These are phyloP conservation scores for Uloborus plumipes DNA, from an alignment of 2,888 invertebrate genomes.

Conservation along the genomic window DNA sequence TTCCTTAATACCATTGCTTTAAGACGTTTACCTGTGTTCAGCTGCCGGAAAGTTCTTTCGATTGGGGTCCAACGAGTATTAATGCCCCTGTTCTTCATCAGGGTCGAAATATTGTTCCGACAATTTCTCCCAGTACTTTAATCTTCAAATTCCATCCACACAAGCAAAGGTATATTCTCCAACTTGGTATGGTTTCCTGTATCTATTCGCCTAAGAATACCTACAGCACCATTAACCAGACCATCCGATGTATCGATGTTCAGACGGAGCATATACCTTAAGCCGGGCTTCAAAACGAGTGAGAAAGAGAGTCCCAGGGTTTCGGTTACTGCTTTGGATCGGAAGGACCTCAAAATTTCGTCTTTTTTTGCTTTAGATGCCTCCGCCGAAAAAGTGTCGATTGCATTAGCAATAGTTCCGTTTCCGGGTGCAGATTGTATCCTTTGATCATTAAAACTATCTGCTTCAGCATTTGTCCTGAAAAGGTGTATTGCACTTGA, in stretches of 20 bases:
- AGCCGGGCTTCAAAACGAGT: constrained; percentile 24
- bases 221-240: constrained; percentile 16
- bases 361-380: background rate
- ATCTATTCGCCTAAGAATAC: constrained; percentile 6
- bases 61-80: constrained; percentile 1
- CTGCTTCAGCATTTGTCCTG: too few species aligned
- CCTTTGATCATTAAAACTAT: background rate
- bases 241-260: constrained; percentile 65
- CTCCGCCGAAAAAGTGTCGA: background rate
- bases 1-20: constrained; percentile 5
- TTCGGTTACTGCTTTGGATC: too few species aligned
- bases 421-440: too few species aligned
- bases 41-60: background rate
- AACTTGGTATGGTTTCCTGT: background rate
- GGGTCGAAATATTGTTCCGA: background rate
- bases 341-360: background rate
- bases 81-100: constrained; percentile 4
- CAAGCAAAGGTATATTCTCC: background rate
- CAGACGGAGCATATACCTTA: constrained; percentile 58
- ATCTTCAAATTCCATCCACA: constrained; percentile 5
- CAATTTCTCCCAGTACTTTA: background rate
- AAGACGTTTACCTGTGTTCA: background rate
- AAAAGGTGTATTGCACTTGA: too few species aligned
- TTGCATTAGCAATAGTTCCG: background rate
- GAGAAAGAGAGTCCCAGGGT: too few species aligned